Evolutionary conservation across 2,797 vertebrate genomes (phyloP).

Genomic region (Catharus ustulatus): DNA sequence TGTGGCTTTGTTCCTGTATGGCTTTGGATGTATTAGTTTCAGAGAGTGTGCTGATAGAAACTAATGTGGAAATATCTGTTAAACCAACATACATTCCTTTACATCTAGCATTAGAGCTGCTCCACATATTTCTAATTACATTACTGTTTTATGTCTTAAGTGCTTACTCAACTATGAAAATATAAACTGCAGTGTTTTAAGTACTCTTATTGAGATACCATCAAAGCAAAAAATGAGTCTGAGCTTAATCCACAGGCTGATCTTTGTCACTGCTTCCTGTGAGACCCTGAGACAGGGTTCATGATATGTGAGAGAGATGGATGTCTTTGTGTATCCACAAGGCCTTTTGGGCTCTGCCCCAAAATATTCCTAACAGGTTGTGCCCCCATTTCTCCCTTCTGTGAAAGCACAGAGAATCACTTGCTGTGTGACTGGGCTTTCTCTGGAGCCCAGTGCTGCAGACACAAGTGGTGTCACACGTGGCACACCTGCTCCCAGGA

Average conservation of each 20-base stretch:
- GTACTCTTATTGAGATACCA: neutral
- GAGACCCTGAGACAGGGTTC: neutral
- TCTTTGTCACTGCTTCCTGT: neutral
- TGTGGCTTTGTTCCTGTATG: neutral
- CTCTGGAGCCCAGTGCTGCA: neutral
- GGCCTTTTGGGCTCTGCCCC: neutral
- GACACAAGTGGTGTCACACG: fast-evolving
- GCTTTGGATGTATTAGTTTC: neutral
- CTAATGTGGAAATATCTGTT: constrained; percentile 15
- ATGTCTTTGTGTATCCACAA: neutral
- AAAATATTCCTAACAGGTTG: neutral
- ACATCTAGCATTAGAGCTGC: neutral
- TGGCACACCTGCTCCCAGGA: neutral
- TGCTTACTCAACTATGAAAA: constrained; percentile 27
- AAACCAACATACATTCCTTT: constrained; percentile 18
- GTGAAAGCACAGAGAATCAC: neutral
- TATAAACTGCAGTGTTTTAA: neutral
- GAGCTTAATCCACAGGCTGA: neutral
- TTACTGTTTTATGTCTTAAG: constrained; percentile 32
- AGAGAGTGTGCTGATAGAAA: neutral
- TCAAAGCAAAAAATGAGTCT: neutral
- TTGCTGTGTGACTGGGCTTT: neutral
- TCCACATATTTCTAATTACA: neutral
- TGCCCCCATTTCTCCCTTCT: neutral
- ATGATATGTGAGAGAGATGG: too few species aligned